Percentiles rank a stretch among this genome's conserved stretches.
These are phyloP conservation scores for Hipparchia semele DNA, from an alignment of 2,888 invertebrate species.

Conservation along the genomic window DNA sequence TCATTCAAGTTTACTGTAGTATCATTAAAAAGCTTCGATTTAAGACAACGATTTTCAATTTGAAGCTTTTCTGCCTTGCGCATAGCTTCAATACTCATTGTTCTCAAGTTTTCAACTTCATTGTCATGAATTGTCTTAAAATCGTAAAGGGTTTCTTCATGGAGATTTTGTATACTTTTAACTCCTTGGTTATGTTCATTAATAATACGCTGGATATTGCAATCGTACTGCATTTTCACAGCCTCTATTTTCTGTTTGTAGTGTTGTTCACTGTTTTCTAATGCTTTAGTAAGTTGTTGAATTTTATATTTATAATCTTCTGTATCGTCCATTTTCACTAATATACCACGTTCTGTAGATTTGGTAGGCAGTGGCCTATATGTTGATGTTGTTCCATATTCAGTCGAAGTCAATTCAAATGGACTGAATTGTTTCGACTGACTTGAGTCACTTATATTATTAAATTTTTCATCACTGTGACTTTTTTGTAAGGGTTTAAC, in stretches of 20 bases:
- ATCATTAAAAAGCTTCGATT: conserved; percentile 50
- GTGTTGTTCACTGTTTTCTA: conserved; percentile 65
- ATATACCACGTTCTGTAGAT: conserved; percentile 45
- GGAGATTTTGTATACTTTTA: conserved; percentile 77
- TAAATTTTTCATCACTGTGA: conserved; percentile 53
- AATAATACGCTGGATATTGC: conserved; percentile 76
- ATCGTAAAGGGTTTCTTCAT: conserved; percentile 77
- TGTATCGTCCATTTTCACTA: conserved; percentile 54
- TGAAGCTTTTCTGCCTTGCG: conserved; percentile 68
- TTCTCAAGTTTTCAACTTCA: conserved; percentile 76
- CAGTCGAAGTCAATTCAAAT: conserved; percentile 28
- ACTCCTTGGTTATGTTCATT: conserved; percentile 82
- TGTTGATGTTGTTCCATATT: conserved; percentile 20
- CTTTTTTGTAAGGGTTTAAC: conserved; percentile 47
- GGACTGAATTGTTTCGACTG: conserved; percentile 24
- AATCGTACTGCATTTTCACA: conserved; percentile 80
- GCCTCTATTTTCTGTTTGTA: conserved; percentile 70
- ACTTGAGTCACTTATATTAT: conserved; percentile 20
- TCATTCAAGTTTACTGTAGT: conserved; percentile 49
- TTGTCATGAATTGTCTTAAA: conserved; percentile 76
- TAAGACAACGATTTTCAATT: conserved; percentile 64
- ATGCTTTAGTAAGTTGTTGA: conserved; percentile 53
- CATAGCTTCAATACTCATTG: conserved; percentile 75
- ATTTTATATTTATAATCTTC: conserved; percentile 64
- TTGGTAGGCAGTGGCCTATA: conserved; percentile 16